phyloP scores from a whole-genome alignment of 2,113 vertebrate species.

The Lepus americanus region DNA sequence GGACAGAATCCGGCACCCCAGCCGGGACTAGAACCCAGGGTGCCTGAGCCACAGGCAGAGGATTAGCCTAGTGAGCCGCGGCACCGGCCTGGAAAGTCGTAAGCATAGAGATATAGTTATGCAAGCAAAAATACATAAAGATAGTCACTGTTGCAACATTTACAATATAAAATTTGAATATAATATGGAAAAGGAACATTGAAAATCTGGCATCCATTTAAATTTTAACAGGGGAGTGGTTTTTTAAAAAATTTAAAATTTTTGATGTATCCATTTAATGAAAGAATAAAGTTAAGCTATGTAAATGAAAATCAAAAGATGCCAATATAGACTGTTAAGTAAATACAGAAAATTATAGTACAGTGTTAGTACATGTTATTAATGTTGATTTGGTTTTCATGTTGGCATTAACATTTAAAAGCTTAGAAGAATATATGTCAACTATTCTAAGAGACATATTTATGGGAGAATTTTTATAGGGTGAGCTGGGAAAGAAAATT shows the following conservation, averaged over 20 bases:
- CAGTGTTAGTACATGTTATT: background rate
- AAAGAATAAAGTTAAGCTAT: background rate
- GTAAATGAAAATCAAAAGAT: background rate
- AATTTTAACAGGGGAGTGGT: background rate
- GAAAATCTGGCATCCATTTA: background rate
- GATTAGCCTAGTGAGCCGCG: too few species aligned
- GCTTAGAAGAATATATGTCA: background rate
- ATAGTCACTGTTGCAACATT: background rate
- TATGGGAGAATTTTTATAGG: fast-evolving
- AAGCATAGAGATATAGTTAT: background rate
- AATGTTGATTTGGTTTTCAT: background rate
- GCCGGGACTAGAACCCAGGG: too few species aligned
- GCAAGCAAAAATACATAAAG: background rate
- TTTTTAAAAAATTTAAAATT: background rate
- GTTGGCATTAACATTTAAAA: background rate
- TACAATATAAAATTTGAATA: background rate
- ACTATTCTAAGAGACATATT: background rate
- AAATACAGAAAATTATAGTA: background rate
- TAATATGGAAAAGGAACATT: background rate
- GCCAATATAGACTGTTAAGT: background rate
- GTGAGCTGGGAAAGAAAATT: background rate
- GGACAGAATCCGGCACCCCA: too few species aligned
- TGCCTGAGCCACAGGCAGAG: too few species aligned
- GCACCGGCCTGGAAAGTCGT: too few species aligned
- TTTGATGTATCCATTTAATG: background rate